These are phyloP conservation scores for Anastrepha obliqua DNA, from an alignment of 1,140 invertebrate genomes.

Conservation along the genomic window DNA sequence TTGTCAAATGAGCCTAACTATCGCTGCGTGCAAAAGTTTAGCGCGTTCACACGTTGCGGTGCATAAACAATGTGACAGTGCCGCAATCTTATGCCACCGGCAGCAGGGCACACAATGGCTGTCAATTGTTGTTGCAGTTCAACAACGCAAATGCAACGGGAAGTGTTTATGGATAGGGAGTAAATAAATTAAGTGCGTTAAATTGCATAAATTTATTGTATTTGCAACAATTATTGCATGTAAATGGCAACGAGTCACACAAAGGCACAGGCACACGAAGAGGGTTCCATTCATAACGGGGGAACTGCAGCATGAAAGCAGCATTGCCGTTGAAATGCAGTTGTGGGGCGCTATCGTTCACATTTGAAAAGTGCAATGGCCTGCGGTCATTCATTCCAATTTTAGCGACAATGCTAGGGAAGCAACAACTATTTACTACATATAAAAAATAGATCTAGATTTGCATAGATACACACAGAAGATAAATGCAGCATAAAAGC, in stretches of 20 bases:
- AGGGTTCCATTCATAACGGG: neutral
- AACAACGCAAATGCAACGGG: constrained; percentile 1
- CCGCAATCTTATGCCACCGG: neutral
- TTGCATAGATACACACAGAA: no score
- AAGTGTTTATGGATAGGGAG: constrained; percentile 17
- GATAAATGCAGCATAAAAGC: no score
- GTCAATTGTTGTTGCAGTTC: neutral
- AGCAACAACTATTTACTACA: neutral
- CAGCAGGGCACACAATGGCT: neutral
- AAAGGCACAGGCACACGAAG: neutral
- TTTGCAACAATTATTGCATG: constrained; percentile 54
- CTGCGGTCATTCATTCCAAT: neutral
- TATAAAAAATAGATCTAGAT: neutral
- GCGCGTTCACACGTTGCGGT: constrained; percentile 39
- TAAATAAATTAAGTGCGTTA: constrained; percentile 49
- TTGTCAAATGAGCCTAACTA: constrained; percentile 23
- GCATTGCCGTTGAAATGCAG: neutral
- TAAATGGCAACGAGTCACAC: constrained; percentile 13
- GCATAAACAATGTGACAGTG: constrained; percentile 25
- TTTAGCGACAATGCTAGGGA: neutral
- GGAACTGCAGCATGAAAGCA: neutral
- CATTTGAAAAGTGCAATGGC: neutral
- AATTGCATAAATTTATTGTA: constrained; percentile 54
- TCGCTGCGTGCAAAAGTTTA: constrained; percentile 27
- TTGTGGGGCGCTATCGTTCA: neutral